phyloP scores from a whole-genome alignment of 2,113 vertebrate species.

The Corythaeola cristata region DNA sequence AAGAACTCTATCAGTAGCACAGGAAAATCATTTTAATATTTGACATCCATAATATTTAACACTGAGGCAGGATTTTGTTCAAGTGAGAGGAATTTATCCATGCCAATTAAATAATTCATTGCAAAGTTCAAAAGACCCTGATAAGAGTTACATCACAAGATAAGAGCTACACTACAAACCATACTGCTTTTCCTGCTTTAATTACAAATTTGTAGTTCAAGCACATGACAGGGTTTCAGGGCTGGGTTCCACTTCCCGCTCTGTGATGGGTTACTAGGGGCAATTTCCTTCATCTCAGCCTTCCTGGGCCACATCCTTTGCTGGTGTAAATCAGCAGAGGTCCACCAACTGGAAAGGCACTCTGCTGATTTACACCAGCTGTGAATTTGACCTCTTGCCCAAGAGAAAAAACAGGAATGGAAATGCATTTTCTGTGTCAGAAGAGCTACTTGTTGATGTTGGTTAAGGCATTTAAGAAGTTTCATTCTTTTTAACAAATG shows the following conservation, averaged over 20 bases:
- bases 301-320: constrained; percentile 27
- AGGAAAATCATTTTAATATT: constrained; percentile 64
- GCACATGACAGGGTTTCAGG: constrained; percentile 30
- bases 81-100: constrained; percentile 68
- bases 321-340: not conserved
- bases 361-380: not conserved
- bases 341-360: not conserved
- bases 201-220: constrained; percentile 24
- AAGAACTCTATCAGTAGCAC: constrained; percentile 34
- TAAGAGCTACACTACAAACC: constrained; percentile 51
- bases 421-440: not conserved
- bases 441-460: not conserved
- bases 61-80: constrained; percentile 45
- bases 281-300: constrained; percentile 22
- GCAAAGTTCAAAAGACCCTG: constrained; percentile 65
- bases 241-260: constrained; percentile 33
- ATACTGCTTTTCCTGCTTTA: constrained; percentile 56
- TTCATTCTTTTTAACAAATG: not conserved
- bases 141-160: constrained; percentile 51
- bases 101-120: constrained; percentile 68
- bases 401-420: not conserved
- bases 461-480: not conserved
- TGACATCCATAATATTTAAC: constrained; percentile 53
- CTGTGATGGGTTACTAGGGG: not conserved
- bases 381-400: not conserved